phyloP scores from a whole-genome alignment of 2,888 invertebrate species.

The Leptinotarsa rubiginosa region DNA sequence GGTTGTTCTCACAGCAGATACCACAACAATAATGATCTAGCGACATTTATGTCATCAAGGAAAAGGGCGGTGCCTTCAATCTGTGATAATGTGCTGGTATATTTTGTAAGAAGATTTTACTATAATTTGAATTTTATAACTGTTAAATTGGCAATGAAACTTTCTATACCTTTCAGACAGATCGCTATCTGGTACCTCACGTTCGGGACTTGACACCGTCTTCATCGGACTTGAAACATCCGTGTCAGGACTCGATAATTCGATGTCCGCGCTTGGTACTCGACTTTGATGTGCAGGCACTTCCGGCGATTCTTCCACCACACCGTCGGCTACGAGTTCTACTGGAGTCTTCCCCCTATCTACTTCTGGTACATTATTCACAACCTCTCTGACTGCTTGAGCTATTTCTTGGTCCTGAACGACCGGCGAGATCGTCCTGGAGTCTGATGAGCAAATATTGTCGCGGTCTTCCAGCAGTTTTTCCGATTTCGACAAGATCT shows the following conservation, averaged over 20 bases:
- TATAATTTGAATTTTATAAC: too few relatives aligned
- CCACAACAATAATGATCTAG: too few relatives aligned
- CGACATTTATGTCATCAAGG: too few relatives aligned
- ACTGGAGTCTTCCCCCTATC: constrained; percentile 31
- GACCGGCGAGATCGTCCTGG: constrained; percentile 61
- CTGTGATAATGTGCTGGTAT: too few relatives aligned
- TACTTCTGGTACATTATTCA: constrained; percentile 57
- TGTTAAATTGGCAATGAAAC: too few relatives aligned
- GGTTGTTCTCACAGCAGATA: too few relatives aligned
- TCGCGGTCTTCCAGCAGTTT: constrained; percentile 65
- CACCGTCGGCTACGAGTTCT: constrained; percentile 27
- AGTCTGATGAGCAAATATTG: constrained; percentile 46
- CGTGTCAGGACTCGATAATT: constrained; percentile 48
- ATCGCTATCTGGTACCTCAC: constrained; percentile 76
- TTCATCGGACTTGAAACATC: constrained; percentile 35
- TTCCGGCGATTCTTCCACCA: constrained; percentile 14
- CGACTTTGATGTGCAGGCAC: neutral
- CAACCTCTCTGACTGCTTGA: constrained; percentile 69
- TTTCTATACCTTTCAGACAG: constrained; percentile 70
- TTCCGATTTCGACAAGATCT: constrained; percentile 69
- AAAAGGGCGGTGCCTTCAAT: too few relatives aligned
- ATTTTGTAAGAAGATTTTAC: too few relatives aligned
- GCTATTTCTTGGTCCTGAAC: constrained; percentile 70
- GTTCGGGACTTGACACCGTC: constrained; percentile 66
- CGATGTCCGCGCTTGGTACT: constrained; percentile 7